Evolutionary conservation across 2,888 invertebrate genomes (phyloP), one percentile per base, ranked within the genome.

Genomic region (Melinopterus prodromus): DNA sequence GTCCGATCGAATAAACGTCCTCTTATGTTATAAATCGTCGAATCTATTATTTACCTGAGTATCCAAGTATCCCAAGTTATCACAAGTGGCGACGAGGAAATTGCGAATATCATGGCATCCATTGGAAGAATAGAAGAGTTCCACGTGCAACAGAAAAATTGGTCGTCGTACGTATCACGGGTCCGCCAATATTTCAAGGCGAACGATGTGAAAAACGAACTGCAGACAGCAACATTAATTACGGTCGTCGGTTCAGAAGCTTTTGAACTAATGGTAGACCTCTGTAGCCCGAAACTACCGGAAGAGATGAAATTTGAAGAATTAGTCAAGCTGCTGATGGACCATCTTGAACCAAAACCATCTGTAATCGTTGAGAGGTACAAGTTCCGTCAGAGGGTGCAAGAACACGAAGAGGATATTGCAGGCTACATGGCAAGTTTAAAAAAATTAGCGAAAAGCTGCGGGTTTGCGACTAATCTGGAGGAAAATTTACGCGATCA

Each of bases 241-340:
- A 82, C 78, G 7, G 70, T 71, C 7, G 76, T 82, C 16, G 78
- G 81, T n/a, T 53, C 77, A 9, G 79, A 80, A 14, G 77, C 76
- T 35, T 83, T 82, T 53, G 82, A 82, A 78, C 80, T 80, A 12
- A 71, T 83, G 53, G 70, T 80, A 38, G 80, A 82, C 71, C 53
- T 83, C 3, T 83, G 83, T 76, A 80, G 82, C 74, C 82, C 81
- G 6, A 69, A 16, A 9, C 75, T 80, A 37, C 82, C 83, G 6
- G 81, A 81, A 70, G 79, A n/a, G 79, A 76, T 75, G 16, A 53
- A 15, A 7, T 76, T 76, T 76, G 15, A 38, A 0, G 1, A 76
- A 6, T 53, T 76, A n/a, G 71, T 71, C 7, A 26, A 70, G 16
- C 38, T 77, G 14, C 69, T 77, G 53, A 53, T 53, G 53, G 53